Evolutionary conservation across 2,888 invertebrate species (phyloP), one percentile per base, ranked within the genome.

Genomic region (Sarcophaga rosellei): DNA sequence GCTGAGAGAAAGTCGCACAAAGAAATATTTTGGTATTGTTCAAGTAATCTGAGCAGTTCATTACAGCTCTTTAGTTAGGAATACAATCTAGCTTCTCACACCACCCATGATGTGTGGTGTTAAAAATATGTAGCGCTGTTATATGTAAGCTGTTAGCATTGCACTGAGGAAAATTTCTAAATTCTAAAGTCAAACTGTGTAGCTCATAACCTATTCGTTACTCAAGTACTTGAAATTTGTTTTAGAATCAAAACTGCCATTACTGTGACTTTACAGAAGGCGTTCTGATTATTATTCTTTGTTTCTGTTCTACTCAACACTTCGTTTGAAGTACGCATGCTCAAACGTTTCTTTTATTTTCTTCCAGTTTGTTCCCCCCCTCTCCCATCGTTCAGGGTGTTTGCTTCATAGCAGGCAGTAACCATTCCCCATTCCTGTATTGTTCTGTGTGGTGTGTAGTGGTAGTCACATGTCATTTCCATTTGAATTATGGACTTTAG

Each of bases 401-500:
- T 21, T 66, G 53, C 59, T 68, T 68, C 68, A 44, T 21, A 70
- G 59, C 17, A 35, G n/a, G 45, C 12, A 35, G 15, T 72, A 47
- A n/a, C 35, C 10, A 70, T 23, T 70, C 57, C 4, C n/a, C 69
- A 66, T 53, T 53, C 17, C 53, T 17, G 53, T 53, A 53, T 1
- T 15, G 47, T 3, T 15, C 15, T 53, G 3, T 35, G 35, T 35
- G 35, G 8, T 35, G 35, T 8, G 35, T 53, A 35, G 44, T 65
- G 59, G 69, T 81, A 75, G 74, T 81, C 81, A 81, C 61, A 83
- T 83, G 86, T 66, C 83, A 83, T 74, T 83, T 74, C 77, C 77
- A 81, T 84, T 86, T 86, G 86, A 84, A 84, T 81, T 84, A 81
- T 86, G 81, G 77, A 20, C 77, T 84, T 86, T 84, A 78, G 84